Evolutionary conservation across 1,140 invertebrate genomes (phyloP).

Genomic region (Frieseomelitta varia): DNA sequence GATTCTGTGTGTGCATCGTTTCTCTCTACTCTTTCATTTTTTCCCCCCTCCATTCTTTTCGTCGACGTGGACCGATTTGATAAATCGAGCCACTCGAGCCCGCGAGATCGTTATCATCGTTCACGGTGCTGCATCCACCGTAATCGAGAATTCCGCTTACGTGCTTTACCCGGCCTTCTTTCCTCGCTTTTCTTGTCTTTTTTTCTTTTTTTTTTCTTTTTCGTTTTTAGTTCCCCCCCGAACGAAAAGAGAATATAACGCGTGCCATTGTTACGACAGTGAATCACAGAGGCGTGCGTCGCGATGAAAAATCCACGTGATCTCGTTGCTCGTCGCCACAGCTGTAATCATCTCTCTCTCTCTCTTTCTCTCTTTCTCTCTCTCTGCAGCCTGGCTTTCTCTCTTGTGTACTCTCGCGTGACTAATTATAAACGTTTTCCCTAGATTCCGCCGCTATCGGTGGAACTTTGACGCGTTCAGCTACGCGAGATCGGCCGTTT

Average conservation of each 20-base stretch:
- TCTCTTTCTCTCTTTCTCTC: conserved; percentile 21
- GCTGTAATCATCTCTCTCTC: too few species aligned
- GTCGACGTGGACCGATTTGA: conserved; percentile 9
- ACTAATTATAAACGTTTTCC: conserved; percentile 56
- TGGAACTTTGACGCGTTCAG: conserved; percentile 30
- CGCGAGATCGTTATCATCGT: conserved; percentile 11
- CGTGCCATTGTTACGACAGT: neutral
- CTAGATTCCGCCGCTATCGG: conserved; percentile 55
- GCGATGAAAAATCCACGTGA: conserved; percentile 35
- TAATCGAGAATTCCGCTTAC: neutral
- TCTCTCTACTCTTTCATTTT: neutral
- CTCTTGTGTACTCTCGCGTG: conserved; percentile 36
- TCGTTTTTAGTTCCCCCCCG: neutral
- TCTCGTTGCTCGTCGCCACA: conserved; percentile 19
- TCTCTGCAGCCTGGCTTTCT: neutral
- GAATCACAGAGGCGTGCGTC: conserved; percentile 23
- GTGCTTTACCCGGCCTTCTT: neutral
- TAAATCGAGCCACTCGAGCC: conserved; percentile 12
- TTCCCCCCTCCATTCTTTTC: neutral
- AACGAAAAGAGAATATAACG: neutral
- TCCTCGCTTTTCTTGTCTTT: too few species aligned
- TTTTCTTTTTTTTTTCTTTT: neutral
- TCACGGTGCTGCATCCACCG: neutral
- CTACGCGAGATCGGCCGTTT: conserved; percentile 10
- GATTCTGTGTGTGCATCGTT: conserved; percentile 18